Evolutionary conservation across 2,113 vertebrate genomes (phyloP).

Genomic region (mouse (Mus musculus)): GRCm39 chrX:98305001-98305500

Average conservation of each 20-base stretch:
- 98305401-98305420: neutral
- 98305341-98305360: conserved; percentile 38
- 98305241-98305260: neutral
- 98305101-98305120: neutral
- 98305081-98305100: neutral
- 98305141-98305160: neutral
- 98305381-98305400: neutral
- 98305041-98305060: neutral
- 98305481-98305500: neutral
- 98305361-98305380: neutral
- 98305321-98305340: neutral
- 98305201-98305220: neutral
- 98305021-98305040: neutral
- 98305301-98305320: neutral
- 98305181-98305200: neutral
- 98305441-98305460: neutral
- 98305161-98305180: conserved; percentile 4
- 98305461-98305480: neutral
- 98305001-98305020: conserved; percentile 7
- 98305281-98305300: neutral
- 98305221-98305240: conserved; percentile 23
- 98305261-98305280: neutral
- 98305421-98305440: neutral
- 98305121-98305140: neutral
- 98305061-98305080: neutral